A percentile compares a stretch with the other conserved stretches of the same genome.
Conservation (phyloP, 2,888 invertebrate genomes). For the Drosophila hamatofila region DNA sequence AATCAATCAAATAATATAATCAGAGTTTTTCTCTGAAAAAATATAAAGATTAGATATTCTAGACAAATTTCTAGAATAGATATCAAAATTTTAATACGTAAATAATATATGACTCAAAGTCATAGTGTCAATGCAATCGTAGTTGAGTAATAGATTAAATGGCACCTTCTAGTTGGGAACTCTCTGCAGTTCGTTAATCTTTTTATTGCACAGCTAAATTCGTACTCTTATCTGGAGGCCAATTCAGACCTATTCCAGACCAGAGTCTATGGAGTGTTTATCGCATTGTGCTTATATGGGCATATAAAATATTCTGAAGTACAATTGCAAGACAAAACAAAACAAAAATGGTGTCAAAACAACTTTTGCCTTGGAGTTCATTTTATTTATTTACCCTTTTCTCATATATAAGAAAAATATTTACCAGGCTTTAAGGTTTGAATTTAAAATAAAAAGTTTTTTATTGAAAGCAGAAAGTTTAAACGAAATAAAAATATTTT, state of each 20-base stretch:
- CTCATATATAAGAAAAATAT: background rate
- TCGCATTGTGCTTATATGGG: slow-evolving; percentile 9
- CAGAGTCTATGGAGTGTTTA: background rate
- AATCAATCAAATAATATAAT: background rate
- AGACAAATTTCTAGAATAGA: background rate
- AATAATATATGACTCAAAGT: background rate
- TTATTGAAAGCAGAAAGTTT: background rate
- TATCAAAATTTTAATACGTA: background rate
- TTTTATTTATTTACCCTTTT: background rate
- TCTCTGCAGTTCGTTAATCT: background rate
- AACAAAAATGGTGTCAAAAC: background rate
- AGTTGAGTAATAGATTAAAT: background rate
- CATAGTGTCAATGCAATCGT: background rate
- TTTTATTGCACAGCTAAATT: background rate
- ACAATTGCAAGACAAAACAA: background rate
- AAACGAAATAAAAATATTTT: background rate
- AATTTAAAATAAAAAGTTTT: background rate
- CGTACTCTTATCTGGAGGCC: slow-evolving; percentile 9
- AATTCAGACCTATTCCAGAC: background rate
- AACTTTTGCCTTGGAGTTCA: background rate
- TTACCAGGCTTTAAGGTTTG: background rate
- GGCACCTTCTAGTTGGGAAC: background rate
- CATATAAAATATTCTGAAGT: background rate
- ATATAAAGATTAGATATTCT: background rate
- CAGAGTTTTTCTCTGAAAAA: background rate